Evolutionary conservation across 2,797 vertebrate genomes (phyloP), one percentile per base, ranked within the genome.

Genomic region (Naso thynnoides): DNA sequence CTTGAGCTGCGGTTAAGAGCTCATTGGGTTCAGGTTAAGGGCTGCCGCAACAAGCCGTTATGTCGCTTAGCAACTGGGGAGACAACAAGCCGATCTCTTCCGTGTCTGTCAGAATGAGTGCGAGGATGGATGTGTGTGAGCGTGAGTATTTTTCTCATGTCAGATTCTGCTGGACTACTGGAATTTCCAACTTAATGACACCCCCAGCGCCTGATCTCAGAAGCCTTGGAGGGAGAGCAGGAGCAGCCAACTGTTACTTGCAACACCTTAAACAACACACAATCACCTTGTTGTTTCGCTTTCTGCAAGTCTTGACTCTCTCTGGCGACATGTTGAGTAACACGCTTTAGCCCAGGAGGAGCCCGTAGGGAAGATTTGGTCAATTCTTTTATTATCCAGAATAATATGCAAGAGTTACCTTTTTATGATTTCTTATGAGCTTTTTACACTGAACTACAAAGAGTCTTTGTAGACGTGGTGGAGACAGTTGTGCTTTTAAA

Each of bases 121-220:
- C 59, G 76, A 62, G 78, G 56, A 44, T 73, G 84, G n/a, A n/a
- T 83, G 88, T 10, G 77, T 68, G 79, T 1, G 73, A 45, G 75
- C 72, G 50, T 10, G 65, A 86, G 76, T 83, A 70, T 76, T 86
- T 88, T 89, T 82, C 78, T 92, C 83, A 79, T 83, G 87, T 89
- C 89, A 78, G 78, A 88, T 89, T 93, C 89, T 93, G 86, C 89
- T 89, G 88, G 92, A 94, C 91, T 91, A 94, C 93, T 94, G 92
- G 93, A 94, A 90, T 90, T 84, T 79, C 82, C 86, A 86, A 86
- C 76, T 77, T 86, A 83, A 63, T 67, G 70, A 88, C 87, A 86
- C 89, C 84, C 90, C 87, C 82, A 91, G 76, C 88, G 91, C 94
- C 94, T 94, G 94, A 95, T 93, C 92, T 95, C 93, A 94, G 86